Percentiles rank a stretch among this genome's conserved stretches.
Conservation (phyloP, 2,113 vertebrate genomes). For the Cathartes aura region DNA sequence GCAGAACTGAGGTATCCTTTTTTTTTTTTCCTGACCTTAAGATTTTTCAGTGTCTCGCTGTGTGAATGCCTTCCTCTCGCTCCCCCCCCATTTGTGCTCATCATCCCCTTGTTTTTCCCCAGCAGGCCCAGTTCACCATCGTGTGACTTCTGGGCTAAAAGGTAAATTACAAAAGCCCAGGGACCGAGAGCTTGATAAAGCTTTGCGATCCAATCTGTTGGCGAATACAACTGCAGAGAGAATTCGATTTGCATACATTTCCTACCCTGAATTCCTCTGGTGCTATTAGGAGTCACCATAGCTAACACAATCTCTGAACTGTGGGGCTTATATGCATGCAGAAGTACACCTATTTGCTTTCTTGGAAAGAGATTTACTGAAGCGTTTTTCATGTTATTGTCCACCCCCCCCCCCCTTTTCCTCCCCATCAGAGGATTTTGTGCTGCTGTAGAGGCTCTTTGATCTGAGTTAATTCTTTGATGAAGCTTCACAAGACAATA, state of each 20-base stretch:
- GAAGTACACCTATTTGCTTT: not conserved
- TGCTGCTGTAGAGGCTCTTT: constrained; percentile 15
- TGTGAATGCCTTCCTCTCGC: not conserved
- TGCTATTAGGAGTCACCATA: constrained; percentile 28
- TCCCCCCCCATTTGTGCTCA: not conserved
- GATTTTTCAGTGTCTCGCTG: not conserved
- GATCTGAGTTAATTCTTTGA: constrained; percentile 43
- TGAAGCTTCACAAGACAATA: not conserved
- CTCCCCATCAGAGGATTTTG: not conserved
- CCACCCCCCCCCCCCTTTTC: not conserved
- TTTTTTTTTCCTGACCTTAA: not conserved
- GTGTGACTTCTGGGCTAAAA: not conserved
- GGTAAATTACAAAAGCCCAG: not conserved
- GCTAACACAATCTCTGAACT: not conserved
- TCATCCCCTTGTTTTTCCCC: not conserved
- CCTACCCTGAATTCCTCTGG: constrained; percentile 40
- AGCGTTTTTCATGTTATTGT: not conserved
- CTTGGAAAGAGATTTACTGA: constrained; percentile 34
- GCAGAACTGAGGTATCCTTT: not conserved
- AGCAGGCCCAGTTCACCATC: not conserved
- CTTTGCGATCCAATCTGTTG: not conserved
- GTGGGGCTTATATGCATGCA: not conserved
- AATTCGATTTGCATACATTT: constrained; percentile 45
- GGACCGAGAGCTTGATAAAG: not conserved
- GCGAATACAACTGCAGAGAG: not conserved